phyloP scores from a whole-genome alignment of 2,113 vertebrate species.

The Percina caprodes region DNA sequence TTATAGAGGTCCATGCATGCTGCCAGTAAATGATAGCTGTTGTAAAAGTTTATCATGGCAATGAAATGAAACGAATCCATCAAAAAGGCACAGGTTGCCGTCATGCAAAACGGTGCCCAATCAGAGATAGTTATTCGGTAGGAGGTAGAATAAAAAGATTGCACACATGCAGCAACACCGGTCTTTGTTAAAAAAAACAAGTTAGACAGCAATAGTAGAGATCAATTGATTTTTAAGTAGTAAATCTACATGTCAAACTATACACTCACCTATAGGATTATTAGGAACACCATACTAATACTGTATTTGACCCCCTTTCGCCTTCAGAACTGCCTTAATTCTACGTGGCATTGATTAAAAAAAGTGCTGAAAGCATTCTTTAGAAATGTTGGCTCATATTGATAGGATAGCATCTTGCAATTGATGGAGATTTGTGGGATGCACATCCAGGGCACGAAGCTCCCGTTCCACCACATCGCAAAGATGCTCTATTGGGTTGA shows the following conservation, averaged over 20 bases:
- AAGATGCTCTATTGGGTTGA: no score
- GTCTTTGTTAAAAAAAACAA: constrained; percentile 29
- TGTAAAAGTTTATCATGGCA: constrained; percentile 80
- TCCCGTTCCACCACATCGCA: no score
- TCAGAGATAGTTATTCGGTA: constrained; percentile 40
- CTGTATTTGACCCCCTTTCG: no score
- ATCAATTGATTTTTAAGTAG: background rate
- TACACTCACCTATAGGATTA: no score
- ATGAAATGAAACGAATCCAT: constrained; percentile 78
- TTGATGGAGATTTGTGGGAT: no score
- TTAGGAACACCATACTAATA: no score
- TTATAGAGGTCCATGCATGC: constrained; percentile 65
- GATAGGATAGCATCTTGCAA: no score
- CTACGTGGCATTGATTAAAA: no score
- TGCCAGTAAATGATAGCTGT: constrained; percentile 77
- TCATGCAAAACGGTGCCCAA: constrained; percentile 65
- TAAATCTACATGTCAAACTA: background rate
- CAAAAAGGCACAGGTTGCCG: constrained; percentile 60
- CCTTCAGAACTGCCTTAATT: no score
- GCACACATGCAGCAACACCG: constrained; percentile 1
- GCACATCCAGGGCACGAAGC: no score
- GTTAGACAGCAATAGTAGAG: constrained; percentile 3
- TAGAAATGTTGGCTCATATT: no score
- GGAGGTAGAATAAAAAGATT: constrained; percentile 7
- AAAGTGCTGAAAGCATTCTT: no score